These are phyloP conservation scores for Andricus grossulariae DNA, from an alignment of 1,140 invertebrate genomes.

Conservation along the genomic window DNA sequence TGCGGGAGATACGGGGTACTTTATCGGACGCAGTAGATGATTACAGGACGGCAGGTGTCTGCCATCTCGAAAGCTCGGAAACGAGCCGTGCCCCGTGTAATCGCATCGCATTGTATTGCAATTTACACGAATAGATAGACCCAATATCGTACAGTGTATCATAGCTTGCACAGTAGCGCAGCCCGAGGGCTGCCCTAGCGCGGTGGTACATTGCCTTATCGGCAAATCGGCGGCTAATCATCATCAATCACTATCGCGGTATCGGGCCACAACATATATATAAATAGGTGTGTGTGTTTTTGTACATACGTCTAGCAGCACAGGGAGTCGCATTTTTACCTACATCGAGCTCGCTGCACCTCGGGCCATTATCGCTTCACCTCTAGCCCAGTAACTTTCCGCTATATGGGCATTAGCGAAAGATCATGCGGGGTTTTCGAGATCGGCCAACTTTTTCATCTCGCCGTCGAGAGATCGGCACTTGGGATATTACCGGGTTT, in stretches of 20 bases:
- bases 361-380: constrained; percentile 52
- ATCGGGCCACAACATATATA: constrained; percentile 10
- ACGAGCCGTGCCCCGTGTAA: constrained; percentile 46
- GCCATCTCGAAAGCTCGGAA: constrained; percentile 17
- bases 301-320: constrained; percentile 12
- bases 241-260: constrained; percentile 71
- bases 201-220: constrained; percentile 65
- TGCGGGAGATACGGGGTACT: neutral
- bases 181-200: constrained; percentile 15
- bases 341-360: constrained; percentile 35
- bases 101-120: constrained; percentile 53
- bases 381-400: constrained; percentile 44
- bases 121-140: constrained; percentile 68
- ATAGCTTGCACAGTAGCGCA: constrained; percentile 55
- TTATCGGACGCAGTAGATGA: constrained; percentile 9
- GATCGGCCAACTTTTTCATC: constrained; percentile 20
- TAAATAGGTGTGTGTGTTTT: constrained; percentile 40
- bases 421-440: constrained; percentile 12
- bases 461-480: constrained; percentile 3
- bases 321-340: neutral
- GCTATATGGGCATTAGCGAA: constrained; percentile 36
- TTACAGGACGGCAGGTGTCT: constrained; percentile 25
- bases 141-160: constrained; percentile 65
- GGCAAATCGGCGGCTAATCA: constrained; percentile 73
- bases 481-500: neutral